These are phyloP conservation scores for Sinocyclocheilus anophthalmus DNA, from an alignment of 2,113 vertebrate genomes.

Conservation along the genomic window DNA sequence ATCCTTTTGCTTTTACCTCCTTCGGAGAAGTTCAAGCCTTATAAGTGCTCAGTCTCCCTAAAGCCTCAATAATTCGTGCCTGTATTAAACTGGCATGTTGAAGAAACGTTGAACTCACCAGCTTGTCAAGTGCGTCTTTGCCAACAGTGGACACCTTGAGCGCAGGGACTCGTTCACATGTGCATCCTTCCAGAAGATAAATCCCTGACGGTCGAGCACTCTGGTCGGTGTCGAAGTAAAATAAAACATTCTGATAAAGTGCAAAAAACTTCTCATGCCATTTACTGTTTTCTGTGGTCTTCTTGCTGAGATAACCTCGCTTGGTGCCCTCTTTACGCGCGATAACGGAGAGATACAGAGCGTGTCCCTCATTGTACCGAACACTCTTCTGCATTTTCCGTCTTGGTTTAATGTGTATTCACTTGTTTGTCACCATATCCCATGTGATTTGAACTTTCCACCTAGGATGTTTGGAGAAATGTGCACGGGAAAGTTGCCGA, in stretches of 20 bases:
- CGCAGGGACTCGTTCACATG: constrained; percentile 87
- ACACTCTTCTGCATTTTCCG: constrained; percentile 94
- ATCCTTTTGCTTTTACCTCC: background rate
- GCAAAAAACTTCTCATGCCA: constrained; percentile 98
- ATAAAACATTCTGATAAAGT: constrained; percentile 94
- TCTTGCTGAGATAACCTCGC: constrained; percentile 92
- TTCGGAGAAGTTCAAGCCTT: background rate
- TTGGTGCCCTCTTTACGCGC: constrained; percentile 95
- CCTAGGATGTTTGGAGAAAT: constrained; percentile 22
- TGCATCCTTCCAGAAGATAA: constrained; percentile 96
- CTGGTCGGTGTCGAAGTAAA: constrained; percentile 96
- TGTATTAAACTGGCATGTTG: background rate
- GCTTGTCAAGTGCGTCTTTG: constrained; percentile 90
- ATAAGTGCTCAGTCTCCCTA: background rate
- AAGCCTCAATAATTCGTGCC: background rate
- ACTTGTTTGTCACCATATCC: constrained; percentile 61
- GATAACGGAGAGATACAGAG: constrained; percentile 86
- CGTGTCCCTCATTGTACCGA: constrained; percentile 95
- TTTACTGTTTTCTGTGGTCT: constrained; percentile 91
- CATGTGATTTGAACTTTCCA: constrained; percentile 31
- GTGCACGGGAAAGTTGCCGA: constrained; percentile 71
- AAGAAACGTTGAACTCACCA: constrained; percentile 75
- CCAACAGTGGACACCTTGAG: constrained; percentile 81
- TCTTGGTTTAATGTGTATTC: constrained; percentile 44
- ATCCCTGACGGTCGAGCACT: constrained; percentile 91